Conservation (phyloP, 2,888 invertebrate genomes). For the Ophion ventricosus region DNA sequence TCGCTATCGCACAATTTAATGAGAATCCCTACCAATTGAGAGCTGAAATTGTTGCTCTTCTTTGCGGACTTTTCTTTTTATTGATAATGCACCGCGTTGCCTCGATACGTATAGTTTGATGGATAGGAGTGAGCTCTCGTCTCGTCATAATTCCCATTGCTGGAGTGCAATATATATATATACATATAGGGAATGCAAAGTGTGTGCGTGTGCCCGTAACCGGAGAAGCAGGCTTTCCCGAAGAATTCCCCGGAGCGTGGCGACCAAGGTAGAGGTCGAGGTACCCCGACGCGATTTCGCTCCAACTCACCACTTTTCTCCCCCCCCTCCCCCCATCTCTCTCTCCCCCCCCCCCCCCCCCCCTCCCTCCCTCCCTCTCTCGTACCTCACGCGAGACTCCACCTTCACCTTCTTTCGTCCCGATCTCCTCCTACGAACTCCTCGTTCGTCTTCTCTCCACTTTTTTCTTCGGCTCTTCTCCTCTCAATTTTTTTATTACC, state of each 20-base stretch:
- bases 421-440: conserved; percentile 41
- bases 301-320: conserved; percentile 60
- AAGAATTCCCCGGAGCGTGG: conserved; percentile 77
- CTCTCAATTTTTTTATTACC: neutral
- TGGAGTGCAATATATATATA: neutral
- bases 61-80: neutral
- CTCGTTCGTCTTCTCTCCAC: conserved; percentile 25
- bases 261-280: conserved; percentile 73
- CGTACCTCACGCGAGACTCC: conserved; percentile 36
- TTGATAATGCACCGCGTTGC: neutral
- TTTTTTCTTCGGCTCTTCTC: conserved; percentile 4
- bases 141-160: conserved; percentile 27
- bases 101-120: neutral
- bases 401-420: conserved; percentile 53
- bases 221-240: conserved; percentile 69
- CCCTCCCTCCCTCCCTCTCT: conserved; percentile 27
- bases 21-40: too few species aligned
- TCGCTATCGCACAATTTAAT: too few species aligned
- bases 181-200: conserved; percentile 47
- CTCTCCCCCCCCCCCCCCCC: conserved; percentile 1
- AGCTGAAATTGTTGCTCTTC: neutral
- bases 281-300: conserved; percentile 66
- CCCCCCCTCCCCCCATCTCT: conserved; percentile 40
- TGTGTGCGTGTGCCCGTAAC: conserved; percentile 40
- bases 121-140: conserved; percentile 17